Conservation (phyloP, 2,888 invertebrate species). For the Timema cristinae region DNA sequence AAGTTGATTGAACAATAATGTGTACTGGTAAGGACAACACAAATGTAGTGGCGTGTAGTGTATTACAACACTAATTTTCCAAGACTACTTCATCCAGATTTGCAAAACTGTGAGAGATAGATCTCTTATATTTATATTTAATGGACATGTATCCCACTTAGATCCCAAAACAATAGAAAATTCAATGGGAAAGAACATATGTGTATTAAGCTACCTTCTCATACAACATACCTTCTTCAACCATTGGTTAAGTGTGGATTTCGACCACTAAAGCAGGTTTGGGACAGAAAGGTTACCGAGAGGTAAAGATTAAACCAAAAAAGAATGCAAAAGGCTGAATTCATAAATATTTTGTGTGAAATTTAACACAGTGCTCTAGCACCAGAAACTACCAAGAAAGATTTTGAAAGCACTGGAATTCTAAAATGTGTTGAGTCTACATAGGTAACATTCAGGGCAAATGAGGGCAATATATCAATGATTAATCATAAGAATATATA, state of each 20-base stretch:
- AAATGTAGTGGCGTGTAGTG: too few relatives aligned
- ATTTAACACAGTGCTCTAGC: neutral
- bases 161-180: neutral
- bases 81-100: neutral
- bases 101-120: neutral
- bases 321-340: neutral
- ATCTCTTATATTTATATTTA: neutral
- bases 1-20: too few relatives aligned
- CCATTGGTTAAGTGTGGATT: neutral
- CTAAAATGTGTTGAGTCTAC: neutral
- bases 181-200: neutral
- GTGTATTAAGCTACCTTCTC: neutral
- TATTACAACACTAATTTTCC: neutral
- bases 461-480: neutral
- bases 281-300: neutral
- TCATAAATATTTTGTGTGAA: neutral
- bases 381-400: neutral
- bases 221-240: neutral
- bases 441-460: neutral
- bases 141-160: neutral
- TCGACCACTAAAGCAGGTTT: neutral
- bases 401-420: neutral
- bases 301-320: neutral
- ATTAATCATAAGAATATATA: neutral
- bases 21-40: too few relatives aligned